Conservation (phyloP, 2,888 invertebrate species). For the Phortica magna region DNA sequence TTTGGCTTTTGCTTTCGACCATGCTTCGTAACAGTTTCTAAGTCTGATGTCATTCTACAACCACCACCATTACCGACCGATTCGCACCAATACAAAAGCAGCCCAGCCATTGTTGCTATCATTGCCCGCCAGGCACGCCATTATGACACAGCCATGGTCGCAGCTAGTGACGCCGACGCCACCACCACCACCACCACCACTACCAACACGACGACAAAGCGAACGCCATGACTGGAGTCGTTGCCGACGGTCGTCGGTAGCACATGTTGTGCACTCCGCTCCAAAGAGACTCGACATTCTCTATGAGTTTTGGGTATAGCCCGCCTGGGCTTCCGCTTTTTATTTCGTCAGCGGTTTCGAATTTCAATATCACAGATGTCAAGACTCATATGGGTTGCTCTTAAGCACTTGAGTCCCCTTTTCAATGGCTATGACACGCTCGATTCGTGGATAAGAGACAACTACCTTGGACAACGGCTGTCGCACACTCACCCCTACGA, state of each 20-base stretch:
- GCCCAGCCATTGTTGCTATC: constrained; percentile 31
- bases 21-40: constrained; percentile 31
- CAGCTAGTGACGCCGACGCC: not conserved
- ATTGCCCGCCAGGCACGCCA: constrained; percentile 9
- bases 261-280: constrained; percentile 26
- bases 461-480: not conserved
- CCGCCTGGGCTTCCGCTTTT: constrained; percentile 1
- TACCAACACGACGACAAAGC: not conserved
- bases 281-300: constrained; percentile 9
- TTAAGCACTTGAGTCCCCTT: constrained; percentile 23
- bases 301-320: not conserved
- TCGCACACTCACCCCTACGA: constrained; percentile 13
- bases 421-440: constrained; percentile 8
- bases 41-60: constrained; percentile 9
- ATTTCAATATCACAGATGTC: constrained; percentile 30
- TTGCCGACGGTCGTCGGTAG: constrained; percentile 11
- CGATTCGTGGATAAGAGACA: not conserved
- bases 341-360: constrained; percentile 29
- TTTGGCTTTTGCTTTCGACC: constrained; percentile 52
- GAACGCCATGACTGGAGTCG: constrained; percentile 31
- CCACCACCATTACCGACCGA: not conserved
- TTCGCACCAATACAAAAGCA: not conserved
- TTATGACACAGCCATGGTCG: not conserved
- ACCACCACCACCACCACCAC: not conserved
- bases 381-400: not conserved